Evolutionary conservation across 1,140 invertebrate species (phyloP).

Genomic region (Drosophila persimilis): DNA sequence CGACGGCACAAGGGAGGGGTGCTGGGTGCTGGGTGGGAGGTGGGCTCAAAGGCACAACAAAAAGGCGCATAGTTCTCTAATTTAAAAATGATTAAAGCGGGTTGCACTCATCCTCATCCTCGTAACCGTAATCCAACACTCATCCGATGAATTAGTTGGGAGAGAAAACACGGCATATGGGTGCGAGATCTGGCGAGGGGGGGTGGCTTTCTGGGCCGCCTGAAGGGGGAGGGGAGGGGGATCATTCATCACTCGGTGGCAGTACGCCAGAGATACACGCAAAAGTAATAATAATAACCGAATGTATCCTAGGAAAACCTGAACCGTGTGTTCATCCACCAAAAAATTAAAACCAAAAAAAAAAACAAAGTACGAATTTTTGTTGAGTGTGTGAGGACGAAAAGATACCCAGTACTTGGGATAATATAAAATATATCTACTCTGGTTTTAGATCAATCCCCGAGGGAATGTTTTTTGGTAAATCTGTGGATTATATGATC

Average conservation of each 20-base stretch:
- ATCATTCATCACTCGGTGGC: conserved; percentile 69
- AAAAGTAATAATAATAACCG: conserved; percentile 77
- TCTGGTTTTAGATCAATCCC: no score
- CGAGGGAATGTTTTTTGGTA: no score
- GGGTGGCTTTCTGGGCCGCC: background rate
- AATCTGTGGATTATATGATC: no score
- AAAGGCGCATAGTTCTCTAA: conserved; percentile 78
- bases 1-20: conserved; percentile 25
- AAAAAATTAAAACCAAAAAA: conserved; percentile 36
- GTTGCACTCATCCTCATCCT: conserved; percentile 16
- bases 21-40: conserved; percentile 19
- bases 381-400: no score
- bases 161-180: conserved; percentile 73
- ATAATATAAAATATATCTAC: no score
- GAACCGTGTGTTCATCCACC: conserved; percentile 51
- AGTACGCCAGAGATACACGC: conserved; percentile 50
- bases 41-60: conserved; percentile 24
- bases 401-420: no score
- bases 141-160: conserved; percentile 69
- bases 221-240: conserved; percentile 14
- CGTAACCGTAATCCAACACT: conserved; percentile 75
- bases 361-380: background rate
- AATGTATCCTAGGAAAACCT: conserved; percentile 31
- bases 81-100: conserved; percentile 82
- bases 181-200: background rate